Conservation (phyloP, 2,113 vertebrate species). For the Lipotes vexillifer region DNA sequence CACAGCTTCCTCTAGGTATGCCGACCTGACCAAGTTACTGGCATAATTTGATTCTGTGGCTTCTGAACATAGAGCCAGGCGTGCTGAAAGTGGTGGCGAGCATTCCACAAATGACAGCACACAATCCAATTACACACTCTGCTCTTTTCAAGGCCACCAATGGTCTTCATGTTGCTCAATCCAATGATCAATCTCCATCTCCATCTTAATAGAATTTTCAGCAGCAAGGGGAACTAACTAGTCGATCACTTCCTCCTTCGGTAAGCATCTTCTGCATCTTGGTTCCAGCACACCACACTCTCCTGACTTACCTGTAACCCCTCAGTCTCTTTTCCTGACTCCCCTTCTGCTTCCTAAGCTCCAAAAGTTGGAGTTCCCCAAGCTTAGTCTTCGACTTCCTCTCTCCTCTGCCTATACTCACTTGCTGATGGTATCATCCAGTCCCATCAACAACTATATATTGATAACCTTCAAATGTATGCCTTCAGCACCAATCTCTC, state of each 20-base stretch:
- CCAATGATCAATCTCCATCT: not conserved
- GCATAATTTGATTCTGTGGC: not conserved
- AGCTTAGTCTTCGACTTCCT: not conserved
- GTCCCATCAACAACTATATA: not conserved
- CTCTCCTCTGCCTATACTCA: not conserved
- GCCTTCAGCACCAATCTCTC: not conserved
- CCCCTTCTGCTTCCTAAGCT: not conserved
- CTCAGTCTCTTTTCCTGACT: not conserved
- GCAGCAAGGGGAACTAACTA: not conserved
- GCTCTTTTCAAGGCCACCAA: not conserved
- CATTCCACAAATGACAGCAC: not conserved
- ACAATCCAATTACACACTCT: accelerated
- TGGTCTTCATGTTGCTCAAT: not conserved
- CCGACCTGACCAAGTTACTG: not conserved
- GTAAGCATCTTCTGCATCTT: not conserved
- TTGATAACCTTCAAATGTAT: not conserved
- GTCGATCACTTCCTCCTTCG: not conserved
- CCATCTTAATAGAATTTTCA: not conserved
- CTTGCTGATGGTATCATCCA: not conserved
- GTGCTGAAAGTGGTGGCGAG: not conserved
- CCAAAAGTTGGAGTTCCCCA: not conserved
- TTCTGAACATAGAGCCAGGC: not conserved
- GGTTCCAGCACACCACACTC: not conserved
- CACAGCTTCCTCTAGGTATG: not conserved
- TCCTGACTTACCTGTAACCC: not conserved